Base-by-base conservation (phyloP, 2,888 invertebrate genomes). In the Rhaphigaster nebulosa region DNA sequence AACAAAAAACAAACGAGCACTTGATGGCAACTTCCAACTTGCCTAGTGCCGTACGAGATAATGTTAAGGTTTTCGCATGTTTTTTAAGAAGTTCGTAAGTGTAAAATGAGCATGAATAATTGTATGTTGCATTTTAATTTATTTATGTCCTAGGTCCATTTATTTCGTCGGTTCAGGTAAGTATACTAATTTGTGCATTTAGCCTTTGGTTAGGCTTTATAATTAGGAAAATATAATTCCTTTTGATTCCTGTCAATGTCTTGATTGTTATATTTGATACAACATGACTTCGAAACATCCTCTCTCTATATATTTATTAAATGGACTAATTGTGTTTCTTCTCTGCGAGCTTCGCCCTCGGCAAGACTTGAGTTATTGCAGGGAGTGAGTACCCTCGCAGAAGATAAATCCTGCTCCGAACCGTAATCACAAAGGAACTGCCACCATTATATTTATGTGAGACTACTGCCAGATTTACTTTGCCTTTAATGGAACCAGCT, bases 341-440 rank as follows among this genome's bases (percentile, higher is more conserved):
- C 34, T 2, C 5, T 23, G 10, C 70, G 20, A 76, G 70, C 1
- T 38, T 20, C 6, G 70, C 34, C 38, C 34, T 6, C 34, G 70
- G 70, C 70, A 0, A 38, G 34, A 38, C 70, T 76, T 76, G 70
- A 76, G 70, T 76, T 76, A 76, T 76, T 38, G 70, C 20, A 34
- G 70, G 70, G 70, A 76, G 70, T 76, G 70, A 76, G 70, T 76
- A 76, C 70, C 70, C 70, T 38, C 70, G 38, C 34, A 76, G 38
- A 38, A 76, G 70, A 76, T 76, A 76, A 76, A 76, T 76, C 84
- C 84, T 84, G 45, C 26, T 4, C 1, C 18, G 84, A 84, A 84
- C 84, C 6, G 84, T 84, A 84, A 84, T 84, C 84, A 84, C 84
- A 84, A 84, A 84, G 84, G 84, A 84, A 84, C 45, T 84, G 84